Evolutionary conservation across 2,797 vertebrate genomes (phyloP).

Genomic region (Halcyon badia): DNA sequence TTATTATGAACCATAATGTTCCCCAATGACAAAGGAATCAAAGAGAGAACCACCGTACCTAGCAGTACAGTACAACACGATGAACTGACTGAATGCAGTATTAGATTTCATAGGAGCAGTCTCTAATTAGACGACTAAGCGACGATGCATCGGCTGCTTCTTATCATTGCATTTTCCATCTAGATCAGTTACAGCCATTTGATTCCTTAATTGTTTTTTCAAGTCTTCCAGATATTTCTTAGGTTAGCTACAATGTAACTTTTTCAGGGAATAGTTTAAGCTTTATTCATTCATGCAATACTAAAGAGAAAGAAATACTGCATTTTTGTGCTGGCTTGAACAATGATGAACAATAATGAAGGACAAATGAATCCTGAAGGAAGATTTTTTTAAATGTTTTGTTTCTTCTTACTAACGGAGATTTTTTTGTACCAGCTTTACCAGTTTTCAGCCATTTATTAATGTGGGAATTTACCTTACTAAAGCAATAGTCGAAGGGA

Average conservation of each 20-base stretch:
- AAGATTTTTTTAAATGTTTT: conserved; percentile 90
- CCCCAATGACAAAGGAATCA: conserved; percentile 86
- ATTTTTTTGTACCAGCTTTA: conserved; percentile 96
- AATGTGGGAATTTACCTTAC: conserved; percentile 92
- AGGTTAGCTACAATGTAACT: conserved; percentile 85
- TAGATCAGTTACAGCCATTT: conserved; percentile 87
- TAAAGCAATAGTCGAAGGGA: conserved; percentile 95
- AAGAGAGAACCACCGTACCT: conserved; percentile 81
- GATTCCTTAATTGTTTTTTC: conserved; percentile 88
- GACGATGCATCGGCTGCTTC: conserved; percentile 84
- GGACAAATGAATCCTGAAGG: conserved; percentile 88
- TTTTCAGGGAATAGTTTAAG: conserved; percentile 95
- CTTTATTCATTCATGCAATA: conserved; percentile 94
- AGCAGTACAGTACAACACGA: conserved; percentile 78
- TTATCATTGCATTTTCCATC: conserved; percentile 86
- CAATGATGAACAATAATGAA: conserved; percentile 85
- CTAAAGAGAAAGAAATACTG: conserved; percentile 88
- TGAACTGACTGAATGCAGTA: conserved; percentile 85
- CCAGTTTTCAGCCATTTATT: conserved; percentile 94
- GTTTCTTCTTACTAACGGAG: conserved; percentile 91
- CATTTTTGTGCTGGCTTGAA: conserved; percentile 89
- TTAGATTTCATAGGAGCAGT: conserved; percentile 86
- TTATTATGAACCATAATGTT: conserved; percentile 82
- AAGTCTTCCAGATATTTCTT: conserved; percentile 92
- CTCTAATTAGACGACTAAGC: conserved; percentile 82